Percentiles rank a stretch among this genome's conserved stretches.
Conservation (phyloP, 64 coral and sea anemone genomes). For the Montipora capricornis region DNA sequence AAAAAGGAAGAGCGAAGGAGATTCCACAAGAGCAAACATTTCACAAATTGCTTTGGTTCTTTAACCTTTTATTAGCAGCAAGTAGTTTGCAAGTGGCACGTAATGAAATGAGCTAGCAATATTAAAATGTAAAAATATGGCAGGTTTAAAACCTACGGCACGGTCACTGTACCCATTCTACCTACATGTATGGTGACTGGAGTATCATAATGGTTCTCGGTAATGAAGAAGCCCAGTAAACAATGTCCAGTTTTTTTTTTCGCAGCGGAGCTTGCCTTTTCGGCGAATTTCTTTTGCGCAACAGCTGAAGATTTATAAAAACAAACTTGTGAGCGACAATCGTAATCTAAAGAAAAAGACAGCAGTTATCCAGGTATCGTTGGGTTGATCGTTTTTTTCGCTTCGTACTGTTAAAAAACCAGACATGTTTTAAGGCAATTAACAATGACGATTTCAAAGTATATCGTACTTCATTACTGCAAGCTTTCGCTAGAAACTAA, state of each 20-base stretch:
- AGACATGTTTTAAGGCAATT: background rate
- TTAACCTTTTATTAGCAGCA: background rate
- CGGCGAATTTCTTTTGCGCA: too few relatives aligned
- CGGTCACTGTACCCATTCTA: background rate
- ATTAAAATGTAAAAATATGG: background rate
- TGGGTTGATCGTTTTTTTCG: background rate
- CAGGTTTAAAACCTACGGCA: background rate
- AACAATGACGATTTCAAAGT: background rate
- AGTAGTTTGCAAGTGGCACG: slow-evolving; percentile 21
- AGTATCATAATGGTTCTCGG: background rate
- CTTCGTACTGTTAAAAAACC: background rate
- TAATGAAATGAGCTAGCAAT: background rate
- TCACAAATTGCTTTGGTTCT: background rate
- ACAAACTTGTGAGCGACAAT: too few relatives aligned
- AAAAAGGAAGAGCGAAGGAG: too few relatives aligned
- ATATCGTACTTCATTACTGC: background rate
- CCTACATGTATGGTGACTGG: background rate
- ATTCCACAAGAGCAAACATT: too few relatives aligned
- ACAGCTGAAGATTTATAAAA: too few relatives aligned
- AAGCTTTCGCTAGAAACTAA: background rate
- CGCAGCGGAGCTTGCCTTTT: too few relatives aligned
- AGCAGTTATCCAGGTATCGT: too few relatives aligned
- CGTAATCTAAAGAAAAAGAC: too few relatives aligned
- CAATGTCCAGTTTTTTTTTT: background rate
- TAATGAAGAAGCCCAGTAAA: background rate